Evolutionary conservation across 2,113 vertebrate genomes (phyloP).

Genomic region (Hymenochirus boettgeri): DNA sequence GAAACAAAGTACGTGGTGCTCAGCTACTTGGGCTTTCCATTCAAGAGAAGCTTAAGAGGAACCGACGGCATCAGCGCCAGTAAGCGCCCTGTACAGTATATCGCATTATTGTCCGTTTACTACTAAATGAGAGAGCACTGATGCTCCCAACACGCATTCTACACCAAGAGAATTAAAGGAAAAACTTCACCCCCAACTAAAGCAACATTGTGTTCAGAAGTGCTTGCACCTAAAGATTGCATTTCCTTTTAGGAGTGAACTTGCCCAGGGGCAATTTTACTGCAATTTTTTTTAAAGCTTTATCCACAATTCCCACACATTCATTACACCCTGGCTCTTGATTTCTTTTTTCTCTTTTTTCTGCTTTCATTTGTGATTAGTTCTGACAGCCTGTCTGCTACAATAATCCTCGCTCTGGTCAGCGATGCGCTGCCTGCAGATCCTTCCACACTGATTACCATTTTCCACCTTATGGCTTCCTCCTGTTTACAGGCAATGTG

Average conservation of each 20-base stretch:
- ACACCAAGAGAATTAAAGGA: too few species aligned
- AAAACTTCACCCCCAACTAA: too few species aligned
- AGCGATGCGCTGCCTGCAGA: neutral
- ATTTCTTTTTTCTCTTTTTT: constrained; percentile 71
- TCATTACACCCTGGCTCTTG: constrained; percentile 33
- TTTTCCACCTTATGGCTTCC: too few species aligned
- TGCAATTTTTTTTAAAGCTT: constrained; percentile 26
- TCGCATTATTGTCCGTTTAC: too few species aligned
- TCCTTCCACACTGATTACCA: neutral
- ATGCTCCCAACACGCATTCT: too few species aligned
- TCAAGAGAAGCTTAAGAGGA: constrained; percentile 59
- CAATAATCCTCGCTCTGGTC: constrained; percentile 56
- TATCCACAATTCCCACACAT: constrained; percentile 58
- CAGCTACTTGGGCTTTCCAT: constrained; percentile 79
- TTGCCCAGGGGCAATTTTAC: too few species aligned
- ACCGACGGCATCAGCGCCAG: constrained; percentile 51
- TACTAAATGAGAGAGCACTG: too few species aligned
- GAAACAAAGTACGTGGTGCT: constrained; percentile 91
- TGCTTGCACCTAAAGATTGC: too few species aligned
- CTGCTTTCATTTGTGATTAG: constrained; percentile 60
- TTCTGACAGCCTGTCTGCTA: constrained; percentile 76
- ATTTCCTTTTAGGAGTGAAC: too few species aligned
- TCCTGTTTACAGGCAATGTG: too few species aligned
- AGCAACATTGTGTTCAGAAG: too few species aligned
- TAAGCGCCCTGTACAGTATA: constrained; percentile 56